Percentiles rank a stretch among this genome's conserved stretches.
These are phyloP conservation scores for Drosophila tanythrix DNA, from an alignment of 2,888 invertebrate species.

Conservation along the genomic window DNA sequence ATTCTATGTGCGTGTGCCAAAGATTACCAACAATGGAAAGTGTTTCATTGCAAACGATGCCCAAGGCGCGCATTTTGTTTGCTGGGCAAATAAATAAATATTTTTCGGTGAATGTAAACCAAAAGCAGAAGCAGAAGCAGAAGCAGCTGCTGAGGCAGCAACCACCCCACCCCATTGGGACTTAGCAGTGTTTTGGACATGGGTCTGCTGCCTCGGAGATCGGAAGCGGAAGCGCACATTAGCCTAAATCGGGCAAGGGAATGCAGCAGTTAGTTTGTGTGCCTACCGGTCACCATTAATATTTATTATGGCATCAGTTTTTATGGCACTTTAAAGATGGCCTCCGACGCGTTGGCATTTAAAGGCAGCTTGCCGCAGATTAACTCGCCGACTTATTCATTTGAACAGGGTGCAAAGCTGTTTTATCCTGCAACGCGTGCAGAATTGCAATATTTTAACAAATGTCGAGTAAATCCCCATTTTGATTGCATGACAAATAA, in stretches of 20 bases:
- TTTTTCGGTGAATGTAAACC: slow-evolving; percentile 42
- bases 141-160: background rate
- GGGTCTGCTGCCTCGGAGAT: slow-evolving; percentile 43
- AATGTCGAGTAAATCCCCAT: slow-evolving; percentile 3
- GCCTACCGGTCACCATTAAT: slow-evolving; percentile 59
- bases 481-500: background rate
- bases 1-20: slow-evolving; percentile 64
- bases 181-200: slow-evolving; percentile 13
- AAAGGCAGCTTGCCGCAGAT: slow-evolving; percentile 58
- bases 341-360: slow-evolving; percentile 42
- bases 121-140: background rate
- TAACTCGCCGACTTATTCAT: slow-evolving; percentile 30
- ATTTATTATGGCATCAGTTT: slow-evolving; percentile 68
- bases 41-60: slow-evolving; percentile 76
- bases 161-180: slow-evolving; percentile 32
- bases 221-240: slow-evolving; percentile 56
- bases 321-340: slow-evolving; percentile 69
- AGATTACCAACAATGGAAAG: slow-evolving; percentile 78
- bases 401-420: slow-evolving; percentile 56
- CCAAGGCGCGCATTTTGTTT: slow-evolving; percentile 59
- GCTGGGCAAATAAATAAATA: slow-evolving; percentile 75
- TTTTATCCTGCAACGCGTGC: slow-evolving; percentile 9
- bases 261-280: slow-evolving; percentile 46
- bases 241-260: slow-evolving; percentile 32
- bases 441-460: slow-evolving; percentile 15